Evolutionary conservation across 2,888 invertebrate species (phyloP), one percentile per base, ranked within the genome.

Genomic region (Thumatha senex): DNA sequence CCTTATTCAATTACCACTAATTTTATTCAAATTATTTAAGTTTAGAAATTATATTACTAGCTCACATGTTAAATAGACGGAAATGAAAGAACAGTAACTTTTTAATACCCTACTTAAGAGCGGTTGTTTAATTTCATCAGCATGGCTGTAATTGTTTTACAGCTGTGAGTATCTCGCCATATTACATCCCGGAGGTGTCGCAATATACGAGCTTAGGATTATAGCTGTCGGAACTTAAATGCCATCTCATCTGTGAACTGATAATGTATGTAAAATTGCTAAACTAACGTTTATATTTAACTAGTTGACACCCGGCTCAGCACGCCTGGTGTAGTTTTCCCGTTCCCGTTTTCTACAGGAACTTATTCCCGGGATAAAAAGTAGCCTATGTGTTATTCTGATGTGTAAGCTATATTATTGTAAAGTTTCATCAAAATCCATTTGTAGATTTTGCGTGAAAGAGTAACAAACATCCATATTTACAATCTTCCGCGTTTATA

Each of bases 1-100:
- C 51, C 50, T 57, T 51, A 56, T 55, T 42, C 55, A 48, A 61
- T 61, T 58, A 63, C 44, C 38, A 51, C 46, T 57, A 49, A 57
- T 52, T 61, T 59, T 40, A 61, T 58, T 53, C 33, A 54, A 54
- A 60, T 50, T 30, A 54, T 18, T 29, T 39, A 34, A 41, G 41
- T 39, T 44, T 44, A 47, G 33, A 44, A 48, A 48, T 40, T 39
- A 47, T 48, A 48, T 47, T 48, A 48, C 40, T 44, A 13, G 46
- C 46, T 41, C 35, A 51, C 46, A 46, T 36, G 36, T 46, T 41
- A 51, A 51, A 51, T 41, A 43, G 34, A 38, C 47, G 42, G 39
- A 42, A 40, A 47, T 51, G 15, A 35, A 40, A 43, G 34, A 44
- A 51, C 46, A 43, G 42, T 51, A 42, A 42, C 41, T 51, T 39